phyloP scores from a whole-genome alignment of 2,113 vertebrate species.

The Dromas ardeola region DNA sequence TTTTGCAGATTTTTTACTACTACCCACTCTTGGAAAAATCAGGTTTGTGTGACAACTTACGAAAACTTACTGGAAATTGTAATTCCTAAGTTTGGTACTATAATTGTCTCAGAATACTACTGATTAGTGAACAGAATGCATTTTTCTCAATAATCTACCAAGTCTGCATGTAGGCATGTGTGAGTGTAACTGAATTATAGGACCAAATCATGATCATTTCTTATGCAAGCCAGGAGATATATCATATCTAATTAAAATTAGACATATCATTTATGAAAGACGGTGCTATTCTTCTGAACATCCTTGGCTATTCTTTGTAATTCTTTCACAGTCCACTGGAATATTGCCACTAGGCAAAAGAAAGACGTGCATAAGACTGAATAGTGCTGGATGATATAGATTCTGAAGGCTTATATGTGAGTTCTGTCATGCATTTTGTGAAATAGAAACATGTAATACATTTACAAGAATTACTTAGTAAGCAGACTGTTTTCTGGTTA shows the following conservation, averaged over 20 bases:
- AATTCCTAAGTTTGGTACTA: neutral
- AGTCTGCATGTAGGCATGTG: neutral
- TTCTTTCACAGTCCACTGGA: neutral
- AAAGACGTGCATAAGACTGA: neutral
- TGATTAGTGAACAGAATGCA: neutral
- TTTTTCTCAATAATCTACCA: neutral
- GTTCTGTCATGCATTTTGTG: conserved; percentile 17
- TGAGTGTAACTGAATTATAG: neutral
- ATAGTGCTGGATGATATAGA: neutral
- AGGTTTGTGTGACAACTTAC: neutral
- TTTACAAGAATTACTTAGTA: conserved; percentile 32
- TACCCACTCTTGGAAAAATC: neutral
- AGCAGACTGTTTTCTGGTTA: conserved; percentile 34
- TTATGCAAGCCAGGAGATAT: neutral
- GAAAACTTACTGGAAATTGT: neutral
- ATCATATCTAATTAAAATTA: neutral
- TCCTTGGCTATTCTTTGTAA: neutral
- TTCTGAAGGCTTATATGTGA: neutral
- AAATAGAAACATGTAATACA: conserved; percentile 11
- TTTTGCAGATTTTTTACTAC: neutral
- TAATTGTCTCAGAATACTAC: neutral
- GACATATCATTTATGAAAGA: neutral
- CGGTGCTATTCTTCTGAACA: neutral
- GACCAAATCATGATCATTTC: neutral
- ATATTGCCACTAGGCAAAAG: neutral